Conservation (phyloP, 2,888 invertebrate genomes). For the Lissocephala sabroskyi region DNA sequence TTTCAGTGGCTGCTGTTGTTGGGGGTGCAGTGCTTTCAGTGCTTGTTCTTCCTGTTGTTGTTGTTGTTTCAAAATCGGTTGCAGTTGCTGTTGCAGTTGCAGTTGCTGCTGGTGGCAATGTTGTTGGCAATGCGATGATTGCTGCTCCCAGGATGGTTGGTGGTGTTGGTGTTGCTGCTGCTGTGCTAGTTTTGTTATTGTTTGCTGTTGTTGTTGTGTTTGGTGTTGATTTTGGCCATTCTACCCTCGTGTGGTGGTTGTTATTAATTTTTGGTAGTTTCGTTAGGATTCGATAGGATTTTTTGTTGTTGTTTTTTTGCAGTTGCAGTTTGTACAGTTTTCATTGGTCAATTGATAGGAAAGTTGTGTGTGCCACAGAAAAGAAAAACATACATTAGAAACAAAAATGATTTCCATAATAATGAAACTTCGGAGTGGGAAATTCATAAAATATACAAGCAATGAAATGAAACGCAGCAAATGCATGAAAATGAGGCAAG, state of each 20-base stretch:
- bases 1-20: conserved; percentile 13
- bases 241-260: conserved; percentile 28
- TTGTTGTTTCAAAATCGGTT: conserved; percentile 2
- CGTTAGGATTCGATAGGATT: background rate
- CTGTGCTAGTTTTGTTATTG: conserved; percentile 7
- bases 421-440: too few relatives aligned
- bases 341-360: too few relatives aligned
- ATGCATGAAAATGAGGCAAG: too few relatives aligned
- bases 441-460: too few relatives aligned
- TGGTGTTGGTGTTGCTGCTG: conserved; percentile 21
- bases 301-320: conserved; percentile 10
- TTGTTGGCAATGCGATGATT: conserved; percentile 1
- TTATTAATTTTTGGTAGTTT: too few relatives aligned
- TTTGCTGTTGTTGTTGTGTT: conserved; percentile 9
- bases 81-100: background rate
- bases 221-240: conserved; percentile 66
- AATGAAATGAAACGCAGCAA: too few relatives aligned
- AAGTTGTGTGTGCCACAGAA: too few relatives aligned
- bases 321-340: conserved; percentile 14
- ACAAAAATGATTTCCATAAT: too few relatives aligned
- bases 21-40: conserved; percentile 15
- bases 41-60: conserved; percentile 14
- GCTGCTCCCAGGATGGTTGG: background rate
- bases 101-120: background rate
- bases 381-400: too few relatives aligned